Conservation (phyloP, 2,888 invertebrate genomes). For the Drosophila parthenogenetica region DNA sequence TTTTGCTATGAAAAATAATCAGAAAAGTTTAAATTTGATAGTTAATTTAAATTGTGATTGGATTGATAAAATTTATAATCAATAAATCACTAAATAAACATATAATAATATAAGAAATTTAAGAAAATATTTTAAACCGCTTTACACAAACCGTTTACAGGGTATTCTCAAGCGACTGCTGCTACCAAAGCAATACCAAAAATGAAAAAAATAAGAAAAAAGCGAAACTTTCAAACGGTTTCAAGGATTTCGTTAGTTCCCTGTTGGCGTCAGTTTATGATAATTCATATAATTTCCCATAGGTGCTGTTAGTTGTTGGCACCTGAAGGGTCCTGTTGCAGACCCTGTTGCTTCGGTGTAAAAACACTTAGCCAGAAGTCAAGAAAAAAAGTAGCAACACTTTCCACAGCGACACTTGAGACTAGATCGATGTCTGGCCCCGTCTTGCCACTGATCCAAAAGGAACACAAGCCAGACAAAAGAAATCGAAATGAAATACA, state of each 20-base stretch:
- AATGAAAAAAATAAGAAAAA: slow-evolving; percentile 33
- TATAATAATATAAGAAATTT: background rate
- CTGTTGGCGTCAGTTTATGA: slow-evolving; percentile 69
- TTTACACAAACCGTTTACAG: background rate
- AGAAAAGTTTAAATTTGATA: too few relatives aligned
- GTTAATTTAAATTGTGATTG: too few relatives aligned
- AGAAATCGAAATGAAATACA: slow-evolving; percentile 80
- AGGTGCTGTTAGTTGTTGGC: slow-evolving; percentile 78
- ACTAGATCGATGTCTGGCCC: slow-evolving; percentile 32
- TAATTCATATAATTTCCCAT: slow-evolving; percentile 76
- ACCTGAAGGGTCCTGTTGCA: slow-evolving; percentile 60
- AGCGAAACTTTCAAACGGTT: slow-evolving; percentile 81
- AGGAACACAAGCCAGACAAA: slow-evolving; percentile 50
- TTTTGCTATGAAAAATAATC: too few relatives aligned
- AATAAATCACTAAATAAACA: too few relatives aligned
- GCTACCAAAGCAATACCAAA: slow-evolving; percentile 3
- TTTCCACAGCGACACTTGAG: slow-evolving; percentile 63
- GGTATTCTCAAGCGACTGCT: slow-evolving; percentile 34
- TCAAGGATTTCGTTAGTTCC: slow-evolving; percentile 70
- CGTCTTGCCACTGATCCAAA: slow-evolving; percentile 2
- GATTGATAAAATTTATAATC: too few relatives aligned
- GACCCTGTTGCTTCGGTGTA: slow-evolving; percentile 42
- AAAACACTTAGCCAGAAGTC: slow-evolving; percentile 74
- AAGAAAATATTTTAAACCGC: background rate
- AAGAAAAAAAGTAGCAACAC: slow-evolving; percentile 66